phyloP scores from a whole-genome alignment of 2,888 invertebrate species.

The Parnassius glacialis region DNA sequence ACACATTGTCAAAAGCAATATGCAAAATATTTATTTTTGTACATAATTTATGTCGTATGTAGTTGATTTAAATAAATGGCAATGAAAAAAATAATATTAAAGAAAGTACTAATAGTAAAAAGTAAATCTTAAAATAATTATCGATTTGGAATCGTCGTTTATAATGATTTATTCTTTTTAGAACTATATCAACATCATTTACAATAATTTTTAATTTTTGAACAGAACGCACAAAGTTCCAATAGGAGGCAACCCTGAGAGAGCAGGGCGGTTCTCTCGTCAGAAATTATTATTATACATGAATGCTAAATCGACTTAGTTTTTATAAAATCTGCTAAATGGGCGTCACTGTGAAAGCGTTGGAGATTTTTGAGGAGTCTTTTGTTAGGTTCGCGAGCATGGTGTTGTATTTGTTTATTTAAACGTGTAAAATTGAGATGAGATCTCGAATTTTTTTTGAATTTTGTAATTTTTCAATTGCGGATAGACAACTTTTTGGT shows the following conservation, averaged over 20 bases:
- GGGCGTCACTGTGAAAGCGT: slow-evolving; percentile 48
- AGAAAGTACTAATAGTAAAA: too few species aligned
- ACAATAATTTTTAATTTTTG: too few species aligned
- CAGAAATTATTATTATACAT: slow-evolving; percentile 56
- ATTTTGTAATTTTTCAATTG: not conserved
- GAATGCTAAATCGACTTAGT: slow-evolving; percentile 44
- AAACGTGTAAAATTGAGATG: slow-evolving; percentile 41
- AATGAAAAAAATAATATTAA: too few species aligned
- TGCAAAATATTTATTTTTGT: too few species aligned
- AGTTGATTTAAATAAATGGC: too few species aligned
- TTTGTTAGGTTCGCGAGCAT: slow-evolving; percentile 44
- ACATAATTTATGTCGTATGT: too few species aligned
- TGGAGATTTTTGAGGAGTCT: slow-evolving; percentile 43
- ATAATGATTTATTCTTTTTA: too few species aligned
- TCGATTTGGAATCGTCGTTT: too few species aligned
- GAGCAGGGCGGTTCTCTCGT: slow-evolving; percentile 35
- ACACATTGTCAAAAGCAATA: too few species aligned
- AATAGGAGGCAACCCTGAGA: slow-evolving; percentile 11
- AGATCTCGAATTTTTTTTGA: not conserved
- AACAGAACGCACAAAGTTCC: not conserved
- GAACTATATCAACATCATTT: too few species aligned
- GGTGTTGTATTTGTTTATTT: slow-evolving; percentile 53
- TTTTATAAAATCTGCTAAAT: slow-evolving; percentile 55
- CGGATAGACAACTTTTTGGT: not conserved
- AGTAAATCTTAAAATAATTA: too few species aligned